phyloP scores from a whole-genome alignment of 2,888 invertebrate species.

The Ornithoptera alexandrae region DNA sequence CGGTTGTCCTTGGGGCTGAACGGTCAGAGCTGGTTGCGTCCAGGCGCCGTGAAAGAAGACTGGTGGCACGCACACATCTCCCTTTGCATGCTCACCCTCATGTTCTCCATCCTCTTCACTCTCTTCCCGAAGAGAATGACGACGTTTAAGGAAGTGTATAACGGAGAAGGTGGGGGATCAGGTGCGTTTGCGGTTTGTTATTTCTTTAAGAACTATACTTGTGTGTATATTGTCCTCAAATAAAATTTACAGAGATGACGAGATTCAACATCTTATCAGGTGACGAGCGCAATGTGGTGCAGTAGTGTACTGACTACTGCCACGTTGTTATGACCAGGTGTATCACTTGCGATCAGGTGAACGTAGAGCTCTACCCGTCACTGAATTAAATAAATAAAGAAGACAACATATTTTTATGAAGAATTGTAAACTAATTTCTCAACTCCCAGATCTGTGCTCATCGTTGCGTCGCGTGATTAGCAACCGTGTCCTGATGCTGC shows the following conservation, averaged over 20 bases:
- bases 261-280: too few species aligned
- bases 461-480: slow-evolving; percentile 48
- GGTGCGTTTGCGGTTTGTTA: slow-evolving; percentile 32
- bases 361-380: too few species aligned
- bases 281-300: too few species aligned
- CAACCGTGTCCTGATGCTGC: slow-evolving; percentile 54
- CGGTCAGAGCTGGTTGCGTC: slow-evolving; percentile 55
- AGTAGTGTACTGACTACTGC: too few species aligned
- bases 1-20: slow-evolving; percentile 64
- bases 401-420: too few species aligned
- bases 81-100: slow-evolving; percentile 58
- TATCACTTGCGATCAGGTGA: too few species aligned
- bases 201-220: too few species aligned
- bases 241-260: too few species aligned
- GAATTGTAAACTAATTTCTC: too few species aligned
- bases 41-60: slow-evolving; percentile 49
- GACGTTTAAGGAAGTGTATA: slow-evolving; percentile 40
- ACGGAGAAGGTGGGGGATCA: slow-evolving; percentile 34
- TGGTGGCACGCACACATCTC: slow-evolving; percentile 70
- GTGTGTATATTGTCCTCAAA: too few species aligned
- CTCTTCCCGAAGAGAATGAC: slow-evolving; percentile 60
- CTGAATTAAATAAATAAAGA: too few species aligned
- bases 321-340: too few species aligned
- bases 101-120: slow-evolving; percentile 63
- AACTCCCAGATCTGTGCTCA: slow-evolving; percentile 45